Evolutionary conservation across 2,113 vertebrate species (phyloP).

Genomic region (Stictonetta naevosa): DNA sequence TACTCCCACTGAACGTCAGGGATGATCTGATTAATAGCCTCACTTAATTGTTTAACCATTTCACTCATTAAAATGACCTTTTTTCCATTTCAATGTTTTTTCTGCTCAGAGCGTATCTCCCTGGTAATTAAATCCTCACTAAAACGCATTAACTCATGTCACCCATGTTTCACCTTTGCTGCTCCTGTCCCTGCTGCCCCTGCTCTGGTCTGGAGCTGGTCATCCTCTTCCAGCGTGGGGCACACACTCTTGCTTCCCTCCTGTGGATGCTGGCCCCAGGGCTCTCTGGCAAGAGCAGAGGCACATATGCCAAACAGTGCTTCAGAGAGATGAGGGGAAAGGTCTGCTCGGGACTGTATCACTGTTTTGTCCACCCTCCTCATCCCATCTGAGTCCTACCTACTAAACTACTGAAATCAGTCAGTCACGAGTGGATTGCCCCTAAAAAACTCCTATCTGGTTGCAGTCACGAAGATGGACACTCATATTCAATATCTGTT

Average conservation of each 20-base stretch:
- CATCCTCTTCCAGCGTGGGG: too few species aligned
- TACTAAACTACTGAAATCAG: not conserved
- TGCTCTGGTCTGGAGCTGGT: not conserved
- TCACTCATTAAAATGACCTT: not conserved
- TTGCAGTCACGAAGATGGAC: not conserved
- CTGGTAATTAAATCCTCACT: not conserved
- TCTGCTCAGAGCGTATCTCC: not conserved
- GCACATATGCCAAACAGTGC: not conserved
- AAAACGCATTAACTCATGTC: not conserved
- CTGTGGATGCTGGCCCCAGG: not conserved
- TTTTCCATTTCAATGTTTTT: not conserved
- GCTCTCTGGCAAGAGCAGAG: not conserved
- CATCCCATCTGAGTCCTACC: accelerated
- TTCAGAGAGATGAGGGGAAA: not conserved
- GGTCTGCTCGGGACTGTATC: not conserved
- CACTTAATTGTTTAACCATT: not conserved
- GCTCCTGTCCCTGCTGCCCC: not conserved
- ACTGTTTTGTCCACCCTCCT: not conserved
- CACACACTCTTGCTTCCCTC: accelerated
- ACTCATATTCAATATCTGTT: not conserved
- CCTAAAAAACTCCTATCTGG: not conserved
- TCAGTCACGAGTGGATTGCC: not conserved
- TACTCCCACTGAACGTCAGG: not conserved
- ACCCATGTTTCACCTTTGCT: not conserved
- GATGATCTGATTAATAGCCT: not conserved